Percentiles rank a stretch among this genome's conserved stretches.
These are phyloP conservation scores for Rhipidura dahli DNA, from an alignment of 2,113 vertebrate species.

Conservation along the genomic window DNA sequence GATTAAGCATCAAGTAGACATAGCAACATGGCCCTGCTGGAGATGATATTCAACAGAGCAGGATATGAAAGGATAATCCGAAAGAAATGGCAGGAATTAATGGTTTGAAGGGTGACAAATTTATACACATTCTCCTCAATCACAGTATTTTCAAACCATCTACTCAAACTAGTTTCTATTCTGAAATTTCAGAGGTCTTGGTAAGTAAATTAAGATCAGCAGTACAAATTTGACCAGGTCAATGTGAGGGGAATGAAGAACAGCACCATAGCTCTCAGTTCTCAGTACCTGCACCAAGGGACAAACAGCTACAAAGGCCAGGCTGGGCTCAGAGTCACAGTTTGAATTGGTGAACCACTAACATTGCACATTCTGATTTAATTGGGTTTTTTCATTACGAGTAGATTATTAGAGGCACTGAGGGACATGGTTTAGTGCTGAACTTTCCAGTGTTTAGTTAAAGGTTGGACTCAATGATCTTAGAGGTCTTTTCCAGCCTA, in stretches of 20 bases:
- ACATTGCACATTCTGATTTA: neutral
- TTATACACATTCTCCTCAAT: neutral
- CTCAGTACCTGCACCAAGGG: rapidly evolving
- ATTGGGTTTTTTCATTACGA: neutral
- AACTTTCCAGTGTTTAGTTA: neutral
- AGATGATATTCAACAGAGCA: neutral
- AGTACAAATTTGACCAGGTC: neutral
- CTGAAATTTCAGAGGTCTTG: neutral
- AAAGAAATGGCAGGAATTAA: neutral
- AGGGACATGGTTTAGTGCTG: neutral
- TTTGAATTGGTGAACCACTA: neutral
- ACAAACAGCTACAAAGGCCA: neutral
- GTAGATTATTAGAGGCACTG: neutral
- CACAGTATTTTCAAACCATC: neutral
- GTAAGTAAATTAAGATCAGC: neutral
- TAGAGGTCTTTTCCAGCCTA: neutral
- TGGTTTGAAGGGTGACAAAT: neutral
- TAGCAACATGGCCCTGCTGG: neutral
- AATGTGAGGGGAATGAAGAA: neutral
- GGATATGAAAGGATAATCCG: neutral
- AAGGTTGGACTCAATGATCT: neutral
- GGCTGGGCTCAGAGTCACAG: rapidly evolving
- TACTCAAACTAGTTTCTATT: neutral
- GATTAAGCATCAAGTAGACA: neutral
- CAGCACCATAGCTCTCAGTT: rapidly evolving